Conservation (phyloP, 2,888 invertebrate species). For the Buathra laborator region DNA sequence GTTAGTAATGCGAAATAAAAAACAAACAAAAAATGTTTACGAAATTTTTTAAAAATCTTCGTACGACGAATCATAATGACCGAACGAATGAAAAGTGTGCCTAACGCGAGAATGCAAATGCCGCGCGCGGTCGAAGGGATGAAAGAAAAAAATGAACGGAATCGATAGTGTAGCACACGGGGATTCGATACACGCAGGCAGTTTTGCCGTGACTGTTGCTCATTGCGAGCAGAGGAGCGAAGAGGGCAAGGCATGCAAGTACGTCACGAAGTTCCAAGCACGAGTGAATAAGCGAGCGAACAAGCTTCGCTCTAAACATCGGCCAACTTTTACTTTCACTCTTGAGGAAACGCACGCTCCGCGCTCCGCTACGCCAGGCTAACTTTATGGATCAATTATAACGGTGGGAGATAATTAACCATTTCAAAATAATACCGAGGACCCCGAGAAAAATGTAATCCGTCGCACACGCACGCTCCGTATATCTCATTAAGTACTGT, state of each 20-base stretch:
- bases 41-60: background rate
- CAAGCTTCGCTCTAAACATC: constrained; percentile 43
- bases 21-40: background rate
- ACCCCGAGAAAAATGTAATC: background rate
- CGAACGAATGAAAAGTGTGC: background rate
- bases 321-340: constrained; percentile 79
- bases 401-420: constrained; percentile 77
- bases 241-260: constrained; percentile 1
- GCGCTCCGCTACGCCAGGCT: constrained; percentile 79
- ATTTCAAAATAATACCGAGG: constrained; percentile 68
- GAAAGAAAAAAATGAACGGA: constrained; percentile 32
- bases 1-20: too few species aligned
- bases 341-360: constrained; percentile 75
- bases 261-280: constrained; percentile 59
- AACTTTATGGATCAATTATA: constrained; percentile 82
- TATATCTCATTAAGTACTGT: background rate
- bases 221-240: constrained; percentile 6
- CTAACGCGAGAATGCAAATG: background rate
- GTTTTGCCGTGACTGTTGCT: constrained; percentile 22
- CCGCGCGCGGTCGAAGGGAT: background rate
- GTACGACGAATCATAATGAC: background rate
- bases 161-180: constrained; percentile 48
- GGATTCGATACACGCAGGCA: constrained; percentile 50
- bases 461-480: background rate
- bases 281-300: constrained; percentile 54